Base-by-base conservation (phyloP, 2,113 vertebrate genomes). In the Dicaeum eximium region DNA sequence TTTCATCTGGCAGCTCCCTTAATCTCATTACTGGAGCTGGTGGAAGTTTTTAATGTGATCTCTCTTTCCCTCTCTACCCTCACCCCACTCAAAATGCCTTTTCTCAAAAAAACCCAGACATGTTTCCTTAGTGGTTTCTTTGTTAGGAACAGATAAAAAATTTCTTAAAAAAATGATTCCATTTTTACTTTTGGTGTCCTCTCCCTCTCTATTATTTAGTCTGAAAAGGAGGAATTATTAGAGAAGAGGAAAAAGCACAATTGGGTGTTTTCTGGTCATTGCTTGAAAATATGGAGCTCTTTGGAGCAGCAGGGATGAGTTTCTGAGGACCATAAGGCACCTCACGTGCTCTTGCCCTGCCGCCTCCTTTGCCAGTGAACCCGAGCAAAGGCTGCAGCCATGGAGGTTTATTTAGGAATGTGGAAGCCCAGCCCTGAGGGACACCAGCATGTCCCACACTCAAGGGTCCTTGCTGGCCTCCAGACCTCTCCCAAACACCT, bases 1-100 rank as follows among this genome's bases (percentile, higher is more conserved):
- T 95, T 96, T 96, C 95, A 93, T 92, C 96, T 97, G 95, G 94
- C 94, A 96, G 95, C 83, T 96, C 95, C 90, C 93, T 97, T 96
- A 90, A 96, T 96, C 95, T 97, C 92, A 96, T 96, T 95, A 96
- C 73, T 84, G 57, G 88, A 96, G 88, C 85, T 53, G 48, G 75
- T 94, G 40, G 90, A 97, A 96, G 86, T 93, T 94, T 97, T 94
- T 93, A 60, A 93, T 71, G 65, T 45, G 80, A 84, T 93, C 91
- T 94, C 84, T 86, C 82, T 67, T 86, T 69, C 90, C 66, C 92
- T 44, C 69, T 38, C 66, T 75, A 80, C 42, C 61, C 64, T 78
- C 40, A 61, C 20, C 44, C 88, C 88, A 40, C 65, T 65, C 79
- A 80, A 88, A 93, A 80, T 31, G 81, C 6, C 54, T 70, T 31